These are phyloP conservation scores for Hymenopus coronatus DNA, from an alignment of 2,888 invertebrate species.

Conservation along the genomic window DNA sequence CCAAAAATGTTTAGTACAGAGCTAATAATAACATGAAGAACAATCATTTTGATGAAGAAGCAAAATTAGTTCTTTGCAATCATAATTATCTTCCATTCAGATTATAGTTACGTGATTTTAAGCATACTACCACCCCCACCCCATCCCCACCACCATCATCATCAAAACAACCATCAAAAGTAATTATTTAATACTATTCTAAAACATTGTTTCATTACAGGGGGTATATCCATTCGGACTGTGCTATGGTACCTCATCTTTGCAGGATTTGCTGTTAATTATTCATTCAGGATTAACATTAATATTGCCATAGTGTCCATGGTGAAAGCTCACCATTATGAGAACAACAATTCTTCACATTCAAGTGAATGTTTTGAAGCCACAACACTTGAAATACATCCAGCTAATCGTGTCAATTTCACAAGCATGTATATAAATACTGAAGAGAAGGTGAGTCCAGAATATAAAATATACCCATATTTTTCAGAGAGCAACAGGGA, in stretches of 20 bases:
- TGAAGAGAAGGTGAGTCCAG: neutral
- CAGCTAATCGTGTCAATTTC: neutral
- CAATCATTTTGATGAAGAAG: too few species aligned
- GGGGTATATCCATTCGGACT: conserved; percentile 44
- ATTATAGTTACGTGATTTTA: too few species aligned
- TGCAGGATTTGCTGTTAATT: conserved; percentile 64
- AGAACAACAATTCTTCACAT: neutral
- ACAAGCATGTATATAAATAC: neutral
- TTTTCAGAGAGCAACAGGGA: too few species aligned
- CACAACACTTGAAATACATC: neutral
- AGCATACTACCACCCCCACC: too few species aligned
- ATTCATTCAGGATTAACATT: conserved; percentile 65
- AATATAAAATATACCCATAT: neutral
- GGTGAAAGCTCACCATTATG: conserved; percentile 45
- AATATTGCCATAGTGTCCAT: conserved; percentile 68
- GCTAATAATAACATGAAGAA: too few species aligned
- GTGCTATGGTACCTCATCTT: conserved; percentile 64
- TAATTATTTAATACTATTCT: too few species aligned
- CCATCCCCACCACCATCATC: too few species aligned
- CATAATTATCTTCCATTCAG: too few species aligned
- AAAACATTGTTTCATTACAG: conserved; percentile 12
- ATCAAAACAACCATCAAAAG: too few species aligned
- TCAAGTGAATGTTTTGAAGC: conserved; percentile 21
- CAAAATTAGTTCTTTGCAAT: too few species aligned
- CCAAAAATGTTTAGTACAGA: neutral